Evolutionary conservation across 2,113 vertebrate species (phyloP).

Genomic region (Phyllostomus hastatus): DNA sequence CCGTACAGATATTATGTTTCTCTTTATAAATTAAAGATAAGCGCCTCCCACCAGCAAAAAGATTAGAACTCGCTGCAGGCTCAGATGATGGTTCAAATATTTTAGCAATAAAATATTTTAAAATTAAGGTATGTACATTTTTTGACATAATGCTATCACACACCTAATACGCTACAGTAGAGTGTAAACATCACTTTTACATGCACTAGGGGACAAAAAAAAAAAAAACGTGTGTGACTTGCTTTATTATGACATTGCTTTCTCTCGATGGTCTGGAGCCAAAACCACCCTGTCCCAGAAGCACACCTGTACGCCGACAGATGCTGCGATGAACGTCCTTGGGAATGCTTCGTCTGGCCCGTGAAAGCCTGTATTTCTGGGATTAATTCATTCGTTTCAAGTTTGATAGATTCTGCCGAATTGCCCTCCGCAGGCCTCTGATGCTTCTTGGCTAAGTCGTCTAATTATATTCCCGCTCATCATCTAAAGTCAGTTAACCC

Average conservation of each 20-base stretch:
- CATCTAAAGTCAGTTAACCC: conserved; percentile 17
- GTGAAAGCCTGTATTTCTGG: background rate
- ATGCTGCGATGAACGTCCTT: background rate
- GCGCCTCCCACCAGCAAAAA: background rate
- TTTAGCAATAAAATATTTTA: background rate
- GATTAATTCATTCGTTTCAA: background rate
- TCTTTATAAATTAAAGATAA: background rate
- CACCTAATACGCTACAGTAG: background rate
- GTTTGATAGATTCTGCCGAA: background rate
- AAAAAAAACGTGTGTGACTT: too few relatives aligned
- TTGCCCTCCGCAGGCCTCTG: background rate
- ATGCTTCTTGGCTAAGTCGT: background rate
- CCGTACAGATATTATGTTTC: background rate
- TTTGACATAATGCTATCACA: background rate
- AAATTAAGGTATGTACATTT: background rate
- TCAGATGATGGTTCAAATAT: background rate
- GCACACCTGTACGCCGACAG: background rate
- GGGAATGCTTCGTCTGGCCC: background rate
- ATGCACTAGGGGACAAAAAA: background rate
- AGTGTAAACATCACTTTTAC: background rate
- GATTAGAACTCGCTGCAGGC: background rate
- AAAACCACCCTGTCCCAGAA: background rate
- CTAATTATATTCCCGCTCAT: background rate
- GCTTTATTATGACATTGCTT: background rate
- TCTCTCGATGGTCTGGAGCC: background rate